These are phyloP conservation scores for Drosophila atroscutellata DNA, from an alignment of 2,888 invertebrate genomes.

Conservation along the genomic window DNA sequence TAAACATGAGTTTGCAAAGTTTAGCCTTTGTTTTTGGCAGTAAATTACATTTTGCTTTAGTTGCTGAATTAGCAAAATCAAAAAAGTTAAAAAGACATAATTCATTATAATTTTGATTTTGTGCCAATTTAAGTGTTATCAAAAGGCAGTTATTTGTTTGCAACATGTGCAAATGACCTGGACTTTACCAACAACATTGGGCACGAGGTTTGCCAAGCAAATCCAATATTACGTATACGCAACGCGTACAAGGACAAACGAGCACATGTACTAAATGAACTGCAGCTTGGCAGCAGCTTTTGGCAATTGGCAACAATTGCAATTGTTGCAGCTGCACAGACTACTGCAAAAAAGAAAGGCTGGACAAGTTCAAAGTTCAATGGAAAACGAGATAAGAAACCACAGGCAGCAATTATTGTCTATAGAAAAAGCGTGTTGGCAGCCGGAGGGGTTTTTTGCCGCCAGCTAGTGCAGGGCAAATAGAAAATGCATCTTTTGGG, in stretches of 20 bases:
- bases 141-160: constrained; percentile 36
- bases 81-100: constrained; percentile 16
- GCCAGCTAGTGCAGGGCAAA: constrained; percentile 40
- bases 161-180: constrained; percentile 17
- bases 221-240: constrained; percentile 66
- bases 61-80: constrained; percentile 25
- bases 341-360: constrained; percentile 36
- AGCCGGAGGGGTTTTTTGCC: constrained; percentile 12
- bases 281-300: constrained; percentile 23
- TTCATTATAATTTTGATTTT: constrained; percentile 14
- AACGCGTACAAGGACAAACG: constrained; percentile 42
- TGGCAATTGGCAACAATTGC: constrained; percentile 26
- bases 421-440: constrained; percentile 42
- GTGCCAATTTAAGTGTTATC: constrained; percentile 24
- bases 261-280: neutral
- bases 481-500: constrained; percentile 55
- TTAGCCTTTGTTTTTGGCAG: neutral
- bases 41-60: neutral
- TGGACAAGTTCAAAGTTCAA: constrained; percentile 76
- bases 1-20: constrained; percentile 8
- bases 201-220: constrained; percentile 32
- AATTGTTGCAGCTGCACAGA: constrained; percentile 28
- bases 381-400: constrained; percentile 49
- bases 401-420: constrained; percentile 32
- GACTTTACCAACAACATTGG: constrained; percentile 25